Base-by-base conservation (phyloP, 2,888 invertebrate genomes). In the Meiosimyza decipiens region DNA sequence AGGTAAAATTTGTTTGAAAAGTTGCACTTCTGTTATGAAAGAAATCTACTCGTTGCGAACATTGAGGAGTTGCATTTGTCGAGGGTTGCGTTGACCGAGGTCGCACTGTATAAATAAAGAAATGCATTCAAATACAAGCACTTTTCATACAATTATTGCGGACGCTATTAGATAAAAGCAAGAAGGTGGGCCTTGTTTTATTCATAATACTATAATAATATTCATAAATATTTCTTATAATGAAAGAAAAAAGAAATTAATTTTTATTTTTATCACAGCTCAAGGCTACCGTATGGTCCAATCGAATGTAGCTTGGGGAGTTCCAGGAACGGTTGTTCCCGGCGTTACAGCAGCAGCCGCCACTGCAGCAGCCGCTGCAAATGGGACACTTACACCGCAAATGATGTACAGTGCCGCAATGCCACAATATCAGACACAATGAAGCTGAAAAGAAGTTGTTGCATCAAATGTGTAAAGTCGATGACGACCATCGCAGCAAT, bases 361-460 rank as follows among this genome's bases (percentile, higher is more conserved):
- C 72, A 87, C 88, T 75, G 87, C 87, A 54, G 88, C 88, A 68
- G 86, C 86, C 74, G 86, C 83, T 74, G 85, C 90, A 83, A 89
- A 89, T 79, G 91, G 90, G 78, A 89, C 89, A 80, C 89, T 91
- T 85, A 84, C 88, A 85, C 88, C 91, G 87, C 90, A 90, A 88
- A 90, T 90, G 82, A 91, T 93, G 92, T 93, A 92, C 83, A 89
- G 89, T 84, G 85, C 87, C 80, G 90, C 92, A 86, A 92, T 94
- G 90, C 93, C 93, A 85, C 93, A 95, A 89, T 95, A 94, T 89
- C 94, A 93, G 84, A 91, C 94, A 88, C 95, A 95, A 93, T 95
- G 94, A 92, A 85, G 79, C 78, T 82, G 77, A 84, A 78, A 80
- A 79, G 79, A 78, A 79, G 82, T 78, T 73, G 75, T 76, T 77